Conservation (phyloP, 2,797 vertebrate genomes). For the Cephalopachus bancanus region DNA sequence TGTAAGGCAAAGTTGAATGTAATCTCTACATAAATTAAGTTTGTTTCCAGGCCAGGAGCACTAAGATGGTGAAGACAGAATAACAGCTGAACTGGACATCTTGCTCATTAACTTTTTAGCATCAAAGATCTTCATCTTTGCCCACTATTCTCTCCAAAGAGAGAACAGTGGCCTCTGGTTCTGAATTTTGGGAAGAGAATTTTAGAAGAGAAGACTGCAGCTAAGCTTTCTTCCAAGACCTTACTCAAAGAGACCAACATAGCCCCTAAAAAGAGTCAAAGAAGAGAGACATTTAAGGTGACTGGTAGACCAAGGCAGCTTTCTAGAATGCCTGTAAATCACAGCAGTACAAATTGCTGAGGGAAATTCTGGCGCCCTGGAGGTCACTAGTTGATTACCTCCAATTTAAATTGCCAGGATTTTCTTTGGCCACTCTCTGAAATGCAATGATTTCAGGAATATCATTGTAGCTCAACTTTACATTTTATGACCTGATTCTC, state of each 20-base stretch:
- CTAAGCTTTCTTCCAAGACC: not conserved
- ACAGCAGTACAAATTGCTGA: not conserved
- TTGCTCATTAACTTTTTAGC: slow-evolving; percentile 20
- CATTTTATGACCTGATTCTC: not conserved
- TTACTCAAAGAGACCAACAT: not conserved
- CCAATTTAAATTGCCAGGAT: slow-evolving; percentile 1
- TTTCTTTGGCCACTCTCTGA: slow-evolving; percentile 22
- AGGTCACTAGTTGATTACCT: not conserved
- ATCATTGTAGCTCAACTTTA: not conserved
- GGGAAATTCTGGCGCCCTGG: not conserved
- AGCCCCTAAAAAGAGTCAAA: not conserved
- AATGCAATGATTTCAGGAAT: not conserved
- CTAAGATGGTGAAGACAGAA: not conserved
- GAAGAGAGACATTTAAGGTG: not conserved
- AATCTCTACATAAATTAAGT: not conserved
- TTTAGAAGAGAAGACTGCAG: not conserved
- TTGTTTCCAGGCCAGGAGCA: not conserved
- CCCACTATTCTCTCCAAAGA: not conserved
- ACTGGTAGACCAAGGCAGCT: not conserved
- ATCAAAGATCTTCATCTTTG: not conserved
- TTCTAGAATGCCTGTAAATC: not conserved
- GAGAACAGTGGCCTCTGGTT: not conserved
- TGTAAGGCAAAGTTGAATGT: not conserved
- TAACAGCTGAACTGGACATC: not conserved
- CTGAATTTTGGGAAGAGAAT: not conserved